These are phyloP conservation scores for Chlorodrepanis virens DNA, from an alignment of 2,113 vertebrate species.

Conservation along the genomic window DNA sequence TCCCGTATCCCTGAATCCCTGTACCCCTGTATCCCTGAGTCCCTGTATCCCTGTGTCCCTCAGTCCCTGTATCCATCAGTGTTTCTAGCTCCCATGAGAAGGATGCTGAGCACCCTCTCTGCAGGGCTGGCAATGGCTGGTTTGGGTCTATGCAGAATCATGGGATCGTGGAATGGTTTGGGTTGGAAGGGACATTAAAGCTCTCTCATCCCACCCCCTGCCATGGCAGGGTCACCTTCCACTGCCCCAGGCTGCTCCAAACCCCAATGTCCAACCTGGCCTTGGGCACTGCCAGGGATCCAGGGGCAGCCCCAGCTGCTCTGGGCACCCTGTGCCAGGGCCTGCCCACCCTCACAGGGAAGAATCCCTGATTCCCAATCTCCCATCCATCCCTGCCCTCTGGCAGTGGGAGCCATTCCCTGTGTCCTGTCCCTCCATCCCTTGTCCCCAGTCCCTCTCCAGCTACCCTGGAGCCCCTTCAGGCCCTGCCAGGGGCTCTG, in stretches of 20 bases:
- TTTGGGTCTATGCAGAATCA: accelerated
- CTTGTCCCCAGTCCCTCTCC: background rate
- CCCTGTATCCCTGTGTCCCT: background rate
- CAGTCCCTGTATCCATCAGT: background rate
- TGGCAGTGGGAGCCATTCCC: background rate
- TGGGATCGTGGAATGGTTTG: background rate
- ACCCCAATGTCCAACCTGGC: accelerated
- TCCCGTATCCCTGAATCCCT: too few species aligned
- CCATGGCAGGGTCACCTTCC: background rate
- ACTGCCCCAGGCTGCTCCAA: accelerated
- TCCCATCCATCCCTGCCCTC: background rate
- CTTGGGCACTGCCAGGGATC: background rate
- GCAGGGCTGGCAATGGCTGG: background rate
- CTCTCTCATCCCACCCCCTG: background rate
- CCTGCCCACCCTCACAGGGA: accelerated
- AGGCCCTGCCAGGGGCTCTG: background rate
- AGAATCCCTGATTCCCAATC: background rate
- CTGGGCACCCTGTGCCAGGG: background rate
- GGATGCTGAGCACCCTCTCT: background rate
- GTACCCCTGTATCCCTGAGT: too few species aligned
- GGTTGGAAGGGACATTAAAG: background rate
- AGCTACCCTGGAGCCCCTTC: background rate
- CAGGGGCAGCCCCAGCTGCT: background rate
- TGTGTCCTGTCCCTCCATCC: background rate
- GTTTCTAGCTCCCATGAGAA: accelerated